These are phyloP conservation scores for Catharus fuscescens DNA, from an alignment of 2,113 vertebrate species.

Conservation along the genomic window DNA sequence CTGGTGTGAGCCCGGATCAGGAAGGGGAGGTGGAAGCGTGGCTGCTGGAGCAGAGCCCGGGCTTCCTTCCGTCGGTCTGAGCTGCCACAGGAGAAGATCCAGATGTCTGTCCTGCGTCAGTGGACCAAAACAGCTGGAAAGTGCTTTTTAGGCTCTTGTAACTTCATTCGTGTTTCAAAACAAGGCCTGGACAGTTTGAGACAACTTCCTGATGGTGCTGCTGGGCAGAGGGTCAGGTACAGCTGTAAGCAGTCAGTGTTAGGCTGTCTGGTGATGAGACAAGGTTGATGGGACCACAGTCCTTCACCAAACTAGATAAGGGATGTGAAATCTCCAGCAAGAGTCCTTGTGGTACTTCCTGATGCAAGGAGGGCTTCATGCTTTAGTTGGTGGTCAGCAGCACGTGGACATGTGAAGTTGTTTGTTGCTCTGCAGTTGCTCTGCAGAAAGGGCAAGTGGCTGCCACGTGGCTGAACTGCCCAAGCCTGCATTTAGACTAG, in stretches of 20 bases:
- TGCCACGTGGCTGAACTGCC: background rate
- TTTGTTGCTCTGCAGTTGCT: background rate
- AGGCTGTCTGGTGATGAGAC: background rate
- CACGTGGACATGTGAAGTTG: fast-evolving
- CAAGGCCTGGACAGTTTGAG: background rate
- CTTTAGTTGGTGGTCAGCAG: background rate
- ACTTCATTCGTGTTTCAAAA: background rate
- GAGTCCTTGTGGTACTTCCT: background rate
- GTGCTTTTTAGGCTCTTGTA: background rate
- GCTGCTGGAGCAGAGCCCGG: background rate
- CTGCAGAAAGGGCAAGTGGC: background rate
- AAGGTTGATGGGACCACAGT: background rate
- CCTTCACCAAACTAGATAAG: background rate
- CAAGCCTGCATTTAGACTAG: background rate
- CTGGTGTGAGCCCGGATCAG: background rate
- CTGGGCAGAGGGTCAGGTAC: fast-evolving
- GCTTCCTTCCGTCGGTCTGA: background rate
- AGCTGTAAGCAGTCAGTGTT: background rate
- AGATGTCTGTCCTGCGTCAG: background rate
- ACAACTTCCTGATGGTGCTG: background rate
- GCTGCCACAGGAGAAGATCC: background rate
- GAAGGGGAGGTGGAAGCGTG: background rate
- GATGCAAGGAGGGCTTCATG: background rate
- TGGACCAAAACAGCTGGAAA: background rate
- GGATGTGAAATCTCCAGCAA: background rate